A percentile compares a stretch with the other conserved stretches of the same genome.
These are phyloP conservation scores for Rhynchopsitta pachyrhyncha DNA, from an alignment of 2,113 vertebrate genomes.

Conservation along the genomic window DNA sequence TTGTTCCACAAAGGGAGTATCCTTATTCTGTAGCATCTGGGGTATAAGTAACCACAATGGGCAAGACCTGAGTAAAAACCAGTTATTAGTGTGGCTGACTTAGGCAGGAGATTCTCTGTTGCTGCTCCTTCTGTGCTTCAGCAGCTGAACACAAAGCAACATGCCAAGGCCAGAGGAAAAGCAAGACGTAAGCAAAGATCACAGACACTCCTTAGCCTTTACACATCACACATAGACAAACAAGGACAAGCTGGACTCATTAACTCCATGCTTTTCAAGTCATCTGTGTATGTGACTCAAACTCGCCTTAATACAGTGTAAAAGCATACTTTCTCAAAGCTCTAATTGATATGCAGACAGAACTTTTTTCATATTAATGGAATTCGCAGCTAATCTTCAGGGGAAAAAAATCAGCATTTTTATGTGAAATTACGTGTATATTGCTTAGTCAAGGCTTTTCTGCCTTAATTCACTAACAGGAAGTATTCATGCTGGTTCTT, in stretches of 20 bases:
- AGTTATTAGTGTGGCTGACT: not conserved
- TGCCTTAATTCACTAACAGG: constrained; percentile 66
- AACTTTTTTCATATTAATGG: constrained; percentile 55
- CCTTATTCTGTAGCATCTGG: not conserved
- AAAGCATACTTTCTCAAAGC: not conserved
- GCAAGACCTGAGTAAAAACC: not conserved
- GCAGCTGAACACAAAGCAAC: not conserved
- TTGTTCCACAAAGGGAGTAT: not conserved
- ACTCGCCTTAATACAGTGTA: not conserved
- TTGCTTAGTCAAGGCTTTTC: constrained; percentile 72
- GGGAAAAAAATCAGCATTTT: constrained; percentile 65
- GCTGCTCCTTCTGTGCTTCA: not conserved
- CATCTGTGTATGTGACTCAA: not conserved
- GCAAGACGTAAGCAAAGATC: not conserved
- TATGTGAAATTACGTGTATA: constrained; percentile 72
- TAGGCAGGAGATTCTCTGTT: not conserved
- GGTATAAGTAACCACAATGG: not conserved
- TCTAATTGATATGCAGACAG: constrained; percentile 56
- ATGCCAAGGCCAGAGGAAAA: not conserved
- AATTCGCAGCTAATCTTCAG: constrained; percentile 67
- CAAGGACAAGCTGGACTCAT: not conserved
- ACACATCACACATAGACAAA: not conserved
- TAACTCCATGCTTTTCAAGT: not conserved
- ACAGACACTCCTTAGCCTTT: not conserved
- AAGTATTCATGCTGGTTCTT: constrained; percentile 55